phyloP scores from a whole-genome alignment of 2,888 invertebrate species.

The Diaphora mendica region DNA sequence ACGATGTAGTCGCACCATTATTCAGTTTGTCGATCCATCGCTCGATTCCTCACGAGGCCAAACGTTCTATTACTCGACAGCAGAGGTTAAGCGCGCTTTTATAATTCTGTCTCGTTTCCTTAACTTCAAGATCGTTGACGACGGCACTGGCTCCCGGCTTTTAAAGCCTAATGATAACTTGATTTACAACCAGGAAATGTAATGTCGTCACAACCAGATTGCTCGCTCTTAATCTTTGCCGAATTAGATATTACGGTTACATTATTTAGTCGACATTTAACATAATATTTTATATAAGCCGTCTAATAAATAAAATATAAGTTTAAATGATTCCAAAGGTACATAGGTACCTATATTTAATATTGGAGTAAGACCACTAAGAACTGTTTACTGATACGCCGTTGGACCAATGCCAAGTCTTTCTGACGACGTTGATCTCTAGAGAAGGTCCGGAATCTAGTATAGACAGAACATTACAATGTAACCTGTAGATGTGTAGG shows the following conservation, averaged over 20 bases:
- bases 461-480: slow-evolving; percentile 36
- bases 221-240: slow-evolving; percentile 56
- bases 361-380: slow-evolving; percentile 51
- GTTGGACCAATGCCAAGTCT: slow-evolving; percentile 64
- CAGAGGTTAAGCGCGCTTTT: slow-evolving; percentile 67
- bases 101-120: slow-evolving; percentile 67
- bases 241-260: slow-evolving; percentile 46
- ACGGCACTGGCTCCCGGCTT: slow-evolving; percentile 52
- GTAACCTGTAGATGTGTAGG: slow-evolving; percentile 27
- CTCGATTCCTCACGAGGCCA: slow-evolving; percentile 76
- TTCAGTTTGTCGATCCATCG: slow-evolving; percentile 77
- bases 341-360: slow-evolving; percentile 47
- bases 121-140: slow-evolving; percentile 59
- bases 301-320: slow-evolving; percentile 25
- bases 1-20: slow-evolving; percentile 74
- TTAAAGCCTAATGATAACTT: slow-evolving; percentile 56
- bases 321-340: slow-evolving; percentile 38
- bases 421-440: slow-evolving; percentile 54
- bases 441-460: slow-evolving; percentile 39
- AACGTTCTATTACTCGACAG: slow-evolving; percentile 69
- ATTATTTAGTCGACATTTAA: slow-evolving; percentile 17
- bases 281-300: slow-evolving; percentile 10
- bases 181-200: slow-evolving; percentile 63
- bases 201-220: slow-evolving; percentile 41
- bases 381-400: slow-evolving; percentile 51